Conservation (phyloP, 2,113 vertebrate species). For the Brachionichthys hirsutus region DNA sequence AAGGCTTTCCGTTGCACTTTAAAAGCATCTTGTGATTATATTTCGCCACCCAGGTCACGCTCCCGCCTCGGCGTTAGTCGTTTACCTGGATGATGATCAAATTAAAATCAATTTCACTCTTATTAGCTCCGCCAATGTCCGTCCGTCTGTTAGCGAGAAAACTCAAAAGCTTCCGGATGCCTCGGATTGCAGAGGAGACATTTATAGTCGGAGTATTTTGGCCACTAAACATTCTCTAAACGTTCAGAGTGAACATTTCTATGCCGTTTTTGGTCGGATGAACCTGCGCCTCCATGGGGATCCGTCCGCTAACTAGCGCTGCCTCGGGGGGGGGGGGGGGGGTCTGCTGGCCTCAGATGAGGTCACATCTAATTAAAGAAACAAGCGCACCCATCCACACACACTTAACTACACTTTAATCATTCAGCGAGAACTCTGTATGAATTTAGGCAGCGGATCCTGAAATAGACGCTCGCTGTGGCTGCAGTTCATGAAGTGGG, state of each 20-base stretch:
- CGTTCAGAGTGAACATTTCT: not conserved
- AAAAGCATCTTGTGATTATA: not conserved
- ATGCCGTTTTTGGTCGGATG: not conserved
- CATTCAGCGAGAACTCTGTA: slow-evolving; percentile 20
- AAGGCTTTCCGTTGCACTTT: not conserved
- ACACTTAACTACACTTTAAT: slow-evolving; percentile 18
- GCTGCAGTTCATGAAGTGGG: slow-evolving; percentile 36
- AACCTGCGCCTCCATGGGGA: slow-evolving; percentile 38
- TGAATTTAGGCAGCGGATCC: slow-evolving; percentile 25
- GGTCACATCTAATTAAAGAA: slow-evolving; percentile 60
- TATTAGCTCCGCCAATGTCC: too few relatives aligned
- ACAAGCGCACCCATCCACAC: slow-evolving; percentile 30
- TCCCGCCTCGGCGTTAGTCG: too few relatives aligned
- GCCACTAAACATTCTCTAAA: not conserved
- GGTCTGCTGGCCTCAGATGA: slow-evolving; percentile 56
- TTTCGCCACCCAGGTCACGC: too few relatives aligned
- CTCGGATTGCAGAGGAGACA: too few relatives aligned
- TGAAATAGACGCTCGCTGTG: slow-evolving; percentile 24
- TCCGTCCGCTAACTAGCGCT: slow-evolving; percentile 35
- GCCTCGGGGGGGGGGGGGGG: slow-evolving; percentile 40
- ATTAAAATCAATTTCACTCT: too few relatives aligned
- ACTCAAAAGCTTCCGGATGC: too few relatives aligned
- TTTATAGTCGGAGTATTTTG: not conserved
- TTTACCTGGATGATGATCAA: too few relatives aligned
- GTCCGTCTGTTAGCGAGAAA: too few relatives aligned